Evolutionary conservation across 2,113 vertebrate species (phyloP).

Genomic region (Oreochromis tanganicae): DNA sequence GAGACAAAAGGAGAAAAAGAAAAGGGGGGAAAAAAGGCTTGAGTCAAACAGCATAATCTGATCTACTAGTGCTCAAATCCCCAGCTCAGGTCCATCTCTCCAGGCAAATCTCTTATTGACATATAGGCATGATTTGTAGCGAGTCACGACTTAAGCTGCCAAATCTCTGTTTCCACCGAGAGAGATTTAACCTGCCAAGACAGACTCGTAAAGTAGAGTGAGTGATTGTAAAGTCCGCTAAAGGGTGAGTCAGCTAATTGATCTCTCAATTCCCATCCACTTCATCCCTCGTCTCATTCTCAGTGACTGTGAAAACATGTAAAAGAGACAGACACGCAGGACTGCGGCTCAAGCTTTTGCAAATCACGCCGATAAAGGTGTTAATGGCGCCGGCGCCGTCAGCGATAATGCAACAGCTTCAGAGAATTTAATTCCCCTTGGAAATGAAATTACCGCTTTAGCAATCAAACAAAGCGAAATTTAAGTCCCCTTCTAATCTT

Average conservation of each 20-base stretch:
- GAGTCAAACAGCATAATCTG: background rate
- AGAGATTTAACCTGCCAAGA: conserved; percentile 21
- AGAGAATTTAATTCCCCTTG: background rate
- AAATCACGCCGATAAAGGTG: conserved; percentile 24
- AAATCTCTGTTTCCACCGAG: conserved; percentile 10
- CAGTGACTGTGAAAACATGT: background rate
- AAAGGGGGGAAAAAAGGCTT: background rate
- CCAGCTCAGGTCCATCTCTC: background rate
- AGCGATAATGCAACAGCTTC: background rate
- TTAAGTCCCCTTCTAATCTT: background rate
- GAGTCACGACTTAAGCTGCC: conserved; percentile 29
- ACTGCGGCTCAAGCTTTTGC: background rate
- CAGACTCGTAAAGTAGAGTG: conserved; percentile 2
- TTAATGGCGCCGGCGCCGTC: background rate
- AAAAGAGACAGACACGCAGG: background rate
- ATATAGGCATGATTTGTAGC: conserved; percentile 5
- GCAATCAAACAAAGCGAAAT: conserved; percentile 32
- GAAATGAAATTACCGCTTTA: conserved; percentile 9
- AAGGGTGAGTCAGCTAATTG: conserved; percentile 43
- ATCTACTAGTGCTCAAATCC: conserved; percentile 6
- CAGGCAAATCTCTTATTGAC: conserved; percentile 24
- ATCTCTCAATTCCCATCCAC: conserved; percentile 26
- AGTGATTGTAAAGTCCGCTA: conserved; percentile 11
- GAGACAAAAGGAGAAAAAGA: background rate
- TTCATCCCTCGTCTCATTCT: conserved; percentile 11